A percentile compares a stretch with the other conserved stretches of the same genome.
Conservation (phyloP, 2,797 vertebrate genomes). For the Limnodromus scolopaceus region DNA sequence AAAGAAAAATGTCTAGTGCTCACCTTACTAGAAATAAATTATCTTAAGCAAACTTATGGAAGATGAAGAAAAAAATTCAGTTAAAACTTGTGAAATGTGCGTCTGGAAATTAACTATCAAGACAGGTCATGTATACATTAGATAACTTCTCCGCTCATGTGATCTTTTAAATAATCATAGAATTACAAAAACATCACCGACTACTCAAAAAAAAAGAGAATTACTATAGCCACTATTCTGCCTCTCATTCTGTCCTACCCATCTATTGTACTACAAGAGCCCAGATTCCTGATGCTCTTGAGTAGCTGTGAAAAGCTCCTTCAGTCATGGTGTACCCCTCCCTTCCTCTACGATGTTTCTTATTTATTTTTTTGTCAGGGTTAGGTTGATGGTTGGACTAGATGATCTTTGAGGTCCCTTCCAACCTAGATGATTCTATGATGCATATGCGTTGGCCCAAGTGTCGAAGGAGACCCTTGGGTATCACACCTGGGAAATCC, state of each 20-base stretch:
- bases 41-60: constrained; percentile 10
- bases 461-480: not conserved
- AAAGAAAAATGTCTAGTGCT: not conserved
- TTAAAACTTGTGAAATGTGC: not conserved
- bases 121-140: not conserved
- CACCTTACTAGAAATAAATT: not conserved
- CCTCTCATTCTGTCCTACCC: not conserved
- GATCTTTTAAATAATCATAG: not conserved
- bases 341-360: not conserved
- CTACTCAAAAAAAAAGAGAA: not conserved
- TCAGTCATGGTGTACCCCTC: not conserved
- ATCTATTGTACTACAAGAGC: not conserved
- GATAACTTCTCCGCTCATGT: not conserved
- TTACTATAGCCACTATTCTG: fast-evolving
- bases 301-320: not conserved
- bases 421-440: too few relatives aligned
- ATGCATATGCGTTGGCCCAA: not conserved
- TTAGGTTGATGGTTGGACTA: too few relatives aligned
- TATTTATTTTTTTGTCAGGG: too few relatives aligned
- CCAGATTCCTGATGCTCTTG: not conserved
- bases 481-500: not conserved
- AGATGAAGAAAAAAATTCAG: not conserved
- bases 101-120: constrained; percentile 10
- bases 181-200: not conserved
- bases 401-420: too few relatives aligned